phyloP scores from a whole-genome alignment of 1,140 invertebrate species.

The Pomacea maculata region DNA sequence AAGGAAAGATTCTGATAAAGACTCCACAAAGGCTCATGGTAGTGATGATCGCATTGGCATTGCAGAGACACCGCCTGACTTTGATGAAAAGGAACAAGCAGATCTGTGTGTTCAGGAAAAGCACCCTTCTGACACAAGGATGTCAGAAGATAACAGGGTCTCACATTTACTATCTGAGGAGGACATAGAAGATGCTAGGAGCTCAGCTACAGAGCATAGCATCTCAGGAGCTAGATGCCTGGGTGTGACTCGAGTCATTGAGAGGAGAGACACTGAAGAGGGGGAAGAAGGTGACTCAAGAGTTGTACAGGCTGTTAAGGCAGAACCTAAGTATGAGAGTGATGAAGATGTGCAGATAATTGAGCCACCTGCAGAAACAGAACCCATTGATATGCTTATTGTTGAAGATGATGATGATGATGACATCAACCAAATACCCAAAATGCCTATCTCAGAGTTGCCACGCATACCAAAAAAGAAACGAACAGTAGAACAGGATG shows the following conservation, averaged over 20 bases:
- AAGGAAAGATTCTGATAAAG: not conserved
- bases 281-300: slow-evolving; percentile 8
- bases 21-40: not conserved
- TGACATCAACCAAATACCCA: slow-evolving; percentile 13
- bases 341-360: slow-evolving; percentile 23
- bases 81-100: slow-evolving; percentile 9
- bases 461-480: slow-evolving; percentile 25
- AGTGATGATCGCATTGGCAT: slow-evolving; percentile 16
- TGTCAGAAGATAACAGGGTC: too few relatives aligned
- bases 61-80: slow-evolving; percentile 1
- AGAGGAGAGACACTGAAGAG: slow-evolving; percentile 1
- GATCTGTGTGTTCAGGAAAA: not conserved
- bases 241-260: slow-evolving; percentile 14
- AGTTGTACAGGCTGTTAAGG: slow-evolving; percentile 9
- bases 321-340: slow-evolving; percentile 12
- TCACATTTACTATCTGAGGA: too few relatives aligned
- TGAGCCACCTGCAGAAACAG: slow-evolving; percentile 3
- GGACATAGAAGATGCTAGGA: too few relatives aligned
- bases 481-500: slow-evolving; percentile 17
- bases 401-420: slow-evolving; percentile 23
- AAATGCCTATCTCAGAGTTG: slow-evolving; percentile 24
- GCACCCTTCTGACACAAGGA: not conserved
- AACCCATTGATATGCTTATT: slow-evolving; percentile 19
- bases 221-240: not conserved
- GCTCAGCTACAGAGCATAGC: too few relatives aligned